phyloP scores from a whole-genome alignment of 2,888 invertebrate genomes.

The Cyclophora punctaria region DNA sequence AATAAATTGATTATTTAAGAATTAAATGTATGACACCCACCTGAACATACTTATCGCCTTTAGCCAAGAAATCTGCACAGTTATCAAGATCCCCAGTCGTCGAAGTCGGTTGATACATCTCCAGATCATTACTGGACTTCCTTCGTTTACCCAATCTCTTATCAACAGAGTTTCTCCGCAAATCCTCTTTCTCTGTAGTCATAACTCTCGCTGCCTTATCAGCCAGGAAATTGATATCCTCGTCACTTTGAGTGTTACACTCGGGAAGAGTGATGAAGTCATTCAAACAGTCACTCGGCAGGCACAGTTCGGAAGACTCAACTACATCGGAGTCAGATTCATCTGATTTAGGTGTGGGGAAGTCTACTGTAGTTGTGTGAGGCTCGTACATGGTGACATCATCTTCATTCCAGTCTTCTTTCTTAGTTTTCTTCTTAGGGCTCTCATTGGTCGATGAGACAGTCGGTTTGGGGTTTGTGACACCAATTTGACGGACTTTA shows the following conservation, averaged over 20 bases:
- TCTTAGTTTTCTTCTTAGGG: slow-evolving; percentile 56
- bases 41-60: slow-evolving; percentile 63
- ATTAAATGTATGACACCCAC: slow-evolving; percentile 22
- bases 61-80: slow-evolving; percentile 47
- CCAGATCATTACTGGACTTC: slow-evolving; percentile 60
- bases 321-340: slow-evolving; percentile 63
- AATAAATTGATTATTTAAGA: background rate
- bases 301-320: slow-evolving; percentile 58
- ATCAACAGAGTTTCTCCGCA: slow-evolving; percentile 39
- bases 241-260: slow-evolving; percentile 50
- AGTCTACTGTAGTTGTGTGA: slow-evolving; percentile 62
- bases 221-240: slow-evolving; percentile 57
- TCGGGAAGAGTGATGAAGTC: slow-evolving; percentile 64
- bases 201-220: slow-evolving; percentile 64
- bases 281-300: slow-evolving; percentile 63
- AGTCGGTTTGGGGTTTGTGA: slow-evolving; percentile 43
- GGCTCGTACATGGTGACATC: slow-evolving; percentile 70
- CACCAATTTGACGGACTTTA: slow-evolving; percentile 61
- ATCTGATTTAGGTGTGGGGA: slow-evolving; percentile 50
- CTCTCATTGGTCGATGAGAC: slow-evolving; percentile 59
- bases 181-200: slow-evolving; percentile 49
- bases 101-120: slow-evolving; percentile 66
- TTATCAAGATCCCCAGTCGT: slow-evolving; percentile 62
- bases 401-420: slow-evolving; percentile 52
- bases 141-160: slow-evolving; percentile 48